These are phyloP conservation scores for Lanistes nyassanus DNA, from an alignment of 1,140 invertebrate genomes.

Conservation along the genomic window DNA sequence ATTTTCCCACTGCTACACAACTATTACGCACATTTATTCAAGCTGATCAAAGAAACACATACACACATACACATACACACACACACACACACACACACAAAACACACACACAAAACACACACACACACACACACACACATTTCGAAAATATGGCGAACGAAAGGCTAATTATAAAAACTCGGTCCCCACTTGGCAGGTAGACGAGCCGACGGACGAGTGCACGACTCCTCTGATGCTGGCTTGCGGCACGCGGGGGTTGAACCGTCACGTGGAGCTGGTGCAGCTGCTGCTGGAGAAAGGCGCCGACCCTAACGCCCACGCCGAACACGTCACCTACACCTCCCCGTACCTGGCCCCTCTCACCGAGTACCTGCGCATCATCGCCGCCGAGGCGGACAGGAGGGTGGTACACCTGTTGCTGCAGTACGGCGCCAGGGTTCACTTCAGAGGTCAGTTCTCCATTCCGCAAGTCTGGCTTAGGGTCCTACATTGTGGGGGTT, in stretches of 20 bases:
- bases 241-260: conserved; percentile 80
- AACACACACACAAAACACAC: too few relatives aligned
- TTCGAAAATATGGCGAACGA: too few relatives aligned
- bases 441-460: conserved; percentile 42
- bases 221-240: conserved; percentile 87
- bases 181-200: conserved; percentile 26
- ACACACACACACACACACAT: too few relatives aligned
- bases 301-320: conserved; percentile 72
- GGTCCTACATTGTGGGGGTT: not conserved
- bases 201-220: conserved; percentile 73
- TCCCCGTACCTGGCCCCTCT: conserved; percentile 75
- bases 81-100: too few relatives aligned
- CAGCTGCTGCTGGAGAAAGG: conserved; percentile 72
- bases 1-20: too few relatives aligned
- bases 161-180: too few relatives aligned
- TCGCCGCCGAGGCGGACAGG: conserved; percentile 72
- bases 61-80: too few relatives aligned
- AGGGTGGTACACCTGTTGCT: conserved; percentile 80
- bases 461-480: not conserved
- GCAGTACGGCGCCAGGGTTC: conserved; percentile 77
- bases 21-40: too few relatives aligned
- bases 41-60: too few relatives aligned
- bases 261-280: conserved; percentile 74
- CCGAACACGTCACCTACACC: conserved; percentile 68
- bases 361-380: conserved; percentile 84